Evolutionary conservation across 2,888 invertebrate species (phyloP).

Genomic region (Tortricodes alternella): DNA sequence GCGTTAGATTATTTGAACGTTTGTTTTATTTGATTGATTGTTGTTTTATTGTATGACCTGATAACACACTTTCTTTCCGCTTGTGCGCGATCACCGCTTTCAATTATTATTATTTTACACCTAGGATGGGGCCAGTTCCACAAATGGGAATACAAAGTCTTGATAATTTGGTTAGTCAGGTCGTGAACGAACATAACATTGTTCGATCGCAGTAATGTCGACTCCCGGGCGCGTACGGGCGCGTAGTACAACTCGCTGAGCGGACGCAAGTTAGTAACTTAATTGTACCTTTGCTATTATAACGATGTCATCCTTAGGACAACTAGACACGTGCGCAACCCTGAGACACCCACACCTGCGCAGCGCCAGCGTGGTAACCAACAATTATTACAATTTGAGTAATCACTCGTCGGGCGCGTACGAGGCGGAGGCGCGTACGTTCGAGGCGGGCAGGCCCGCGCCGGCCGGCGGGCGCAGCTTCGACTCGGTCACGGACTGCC

Average conservation of each 20-base stretch:
- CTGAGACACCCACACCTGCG: slow-evolving; percentile 75
- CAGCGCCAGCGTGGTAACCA: slow-evolving; percentile 76
- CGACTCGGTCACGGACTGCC: slow-evolving; percentile 76
- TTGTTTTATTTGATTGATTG: slow-evolving; percentile 65
- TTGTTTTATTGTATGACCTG: slow-evolving; percentile 68
- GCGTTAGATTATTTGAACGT: slow-evolving; percentile 68
- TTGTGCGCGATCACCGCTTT: slow-evolving; percentile 81
- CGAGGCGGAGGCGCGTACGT: slow-evolving; percentile 64
- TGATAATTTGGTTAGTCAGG: slow-evolving; percentile 37
- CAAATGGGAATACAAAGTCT: slow-evolving; percentile 12
- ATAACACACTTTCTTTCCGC: slow-evolving; percentile 80
- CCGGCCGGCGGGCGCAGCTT: slow-evolving; percentile 72
- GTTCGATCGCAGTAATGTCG: slow-evolving; percentile 31
- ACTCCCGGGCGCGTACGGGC: slow-evolving; percentile 71
- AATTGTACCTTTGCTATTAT: slow-evolving; percentile 49
- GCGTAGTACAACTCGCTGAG: slow-evolving; percentile 48
- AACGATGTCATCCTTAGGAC: slow-evolving; percentile 78
- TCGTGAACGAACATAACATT: slow-evolving; percentile 38
- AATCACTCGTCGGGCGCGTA: slow-evolving; percentile 77
- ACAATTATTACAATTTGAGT: slow-evolving; percentile 83
- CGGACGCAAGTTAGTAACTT: slow-evolving; percentile 42
- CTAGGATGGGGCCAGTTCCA: slow-evolving; percentile 6
- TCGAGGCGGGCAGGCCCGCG: slow-evolving; percentile 56
- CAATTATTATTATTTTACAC: slow-evolving; percentile 32
- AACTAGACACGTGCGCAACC: slow-evolving; percentile 79